These are phyloP conservation scores for Pecten maximus DNA, from an alignment of 2,888 invertebrate genomes.

Conservation along the genomic window DNA sequence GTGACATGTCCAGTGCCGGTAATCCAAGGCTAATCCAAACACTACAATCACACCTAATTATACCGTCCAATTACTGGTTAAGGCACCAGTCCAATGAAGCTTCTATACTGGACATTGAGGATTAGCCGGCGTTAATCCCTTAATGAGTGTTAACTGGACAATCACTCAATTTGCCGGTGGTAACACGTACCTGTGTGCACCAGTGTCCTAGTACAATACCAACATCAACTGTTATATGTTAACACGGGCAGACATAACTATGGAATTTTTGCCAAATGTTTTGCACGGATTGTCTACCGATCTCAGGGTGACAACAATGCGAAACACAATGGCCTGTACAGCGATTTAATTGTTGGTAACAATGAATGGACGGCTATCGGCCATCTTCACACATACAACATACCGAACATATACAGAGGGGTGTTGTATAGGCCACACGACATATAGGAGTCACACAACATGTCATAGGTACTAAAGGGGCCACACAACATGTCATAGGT, in stretches of 20 bases:
- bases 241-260: neutral
- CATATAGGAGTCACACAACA: conserved; percentile 19
- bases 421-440: neutral
- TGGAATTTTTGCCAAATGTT: conserved; percentile 28
- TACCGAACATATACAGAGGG: neutral
- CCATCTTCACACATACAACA: conserved; percentile 27
- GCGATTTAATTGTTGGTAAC: conserved; percentile 4
- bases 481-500: conserved; percentile 12
- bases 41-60: neutral
- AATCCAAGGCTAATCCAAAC: neutral
- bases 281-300: neutral
- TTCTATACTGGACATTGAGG: neutral
- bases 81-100: neutral
- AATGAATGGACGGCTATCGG: conserved; percentile 22
- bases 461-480: neutral
- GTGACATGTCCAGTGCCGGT: neutral
- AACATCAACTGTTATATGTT: neutral
- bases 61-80: neutral
- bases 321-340: neutral
- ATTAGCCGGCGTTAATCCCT: neutral
- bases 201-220: neutral
- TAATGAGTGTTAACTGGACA: neutral
- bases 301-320: conserved; percentile 11
- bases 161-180: neutral
- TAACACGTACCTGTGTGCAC: neutral